A percentile compares a stretch with the other conserved stretches of the same genome.
phyloP scores from a whole-genome alignment of 2,797 vertebrate species.

The Pipistrellus nathusii region DNA sequence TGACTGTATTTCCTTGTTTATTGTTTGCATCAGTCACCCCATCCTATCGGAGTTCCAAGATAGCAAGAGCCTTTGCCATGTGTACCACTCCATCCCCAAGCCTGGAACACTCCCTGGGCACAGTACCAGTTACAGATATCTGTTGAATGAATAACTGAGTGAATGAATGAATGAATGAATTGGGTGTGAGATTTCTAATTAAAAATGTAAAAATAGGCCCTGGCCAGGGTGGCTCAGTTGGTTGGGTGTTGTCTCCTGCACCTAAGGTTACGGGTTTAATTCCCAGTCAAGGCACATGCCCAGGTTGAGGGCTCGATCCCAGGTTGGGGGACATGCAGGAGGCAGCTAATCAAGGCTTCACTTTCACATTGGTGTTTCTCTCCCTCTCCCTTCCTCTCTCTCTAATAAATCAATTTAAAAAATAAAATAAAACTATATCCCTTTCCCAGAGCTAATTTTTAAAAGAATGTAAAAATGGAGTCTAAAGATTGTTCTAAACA shows the following conservation, averaged over 20 bases:
- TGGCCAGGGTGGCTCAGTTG: too few relatives aligned
- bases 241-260: too few relatives aligned
- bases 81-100: neutral
- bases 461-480: neutral
- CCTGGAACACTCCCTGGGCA: neutral
- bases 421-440: neutral
- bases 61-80: neutral
- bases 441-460: too few relatives aligned
- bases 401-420: neutral
- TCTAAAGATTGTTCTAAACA: neutral
- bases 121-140: neutral
- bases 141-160: neutral
- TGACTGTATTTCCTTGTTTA: neutral
- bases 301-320: too few relatives aligned
- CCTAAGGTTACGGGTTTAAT: too few relatives aligned
- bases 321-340: too few relatives aligned
- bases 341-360: too few relatives aligned
- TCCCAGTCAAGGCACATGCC: too few relatives aligned
- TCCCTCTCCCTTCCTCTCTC: too few relatives aligned
- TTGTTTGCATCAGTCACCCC: neutral
- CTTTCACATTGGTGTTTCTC: too few relatives aligned
- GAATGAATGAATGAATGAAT: neutral
- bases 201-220: neutral
- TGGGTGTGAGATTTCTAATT: neutral
- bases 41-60: neutral